Percentiles rank a stretch among this genome's conserved stretches.
Conservation (phyloP, 2,888 invertebrate genomes). For the Athetis lepigone region DNA sequence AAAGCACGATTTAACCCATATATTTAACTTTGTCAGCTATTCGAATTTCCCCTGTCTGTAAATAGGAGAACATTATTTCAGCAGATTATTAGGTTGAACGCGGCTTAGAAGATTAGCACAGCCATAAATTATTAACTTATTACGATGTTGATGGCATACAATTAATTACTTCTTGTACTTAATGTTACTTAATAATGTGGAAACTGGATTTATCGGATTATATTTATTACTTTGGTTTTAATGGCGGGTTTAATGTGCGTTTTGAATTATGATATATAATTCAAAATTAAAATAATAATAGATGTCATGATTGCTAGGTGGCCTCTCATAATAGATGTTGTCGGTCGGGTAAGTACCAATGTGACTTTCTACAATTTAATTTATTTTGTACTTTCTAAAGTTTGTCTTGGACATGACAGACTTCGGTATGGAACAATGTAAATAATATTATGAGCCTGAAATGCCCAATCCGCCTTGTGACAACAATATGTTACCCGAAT, state of each 20-base stretch:
- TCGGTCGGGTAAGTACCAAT: too few species aligned
- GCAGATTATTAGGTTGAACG: constrained; percentile 40
- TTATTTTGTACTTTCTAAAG: too few species aligned
- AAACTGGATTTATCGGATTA: constrained; percentile 13
- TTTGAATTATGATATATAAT: background rate
- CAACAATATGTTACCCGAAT: too few species aligned
- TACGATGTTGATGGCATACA: constrained; percentile 38
- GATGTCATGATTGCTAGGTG: too few species aligned
- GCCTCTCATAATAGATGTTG: too few species aligned
- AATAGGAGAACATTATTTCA: constrained; percentile 29
- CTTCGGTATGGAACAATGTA: too few species aligned
- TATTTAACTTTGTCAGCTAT: constrained; percentile 13
- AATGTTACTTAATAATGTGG: constrained; percentile 22
- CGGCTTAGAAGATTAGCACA: constrained; percentile 36
- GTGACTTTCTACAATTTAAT: too few species aligned
- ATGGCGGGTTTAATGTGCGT: background rate
- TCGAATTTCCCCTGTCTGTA: constrained; percentile 16
- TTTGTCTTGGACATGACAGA: too few species aligned
- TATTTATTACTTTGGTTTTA: constrained; percentile 1
- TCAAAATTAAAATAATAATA: background rate
- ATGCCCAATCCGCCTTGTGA: too few species aligned
- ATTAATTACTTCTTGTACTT: constrained; percentile 37
- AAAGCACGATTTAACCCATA: constrained; percentile 1
- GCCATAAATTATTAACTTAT: constrained; percentile 51
- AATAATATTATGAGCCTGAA: too few species aligned